Evolutionary conservation across 2,888 invertebrate genomes (phyloP), one percentile per base, ranked within the genome.

Genomic region (Lepidocyrtoides sp.): DNA sequence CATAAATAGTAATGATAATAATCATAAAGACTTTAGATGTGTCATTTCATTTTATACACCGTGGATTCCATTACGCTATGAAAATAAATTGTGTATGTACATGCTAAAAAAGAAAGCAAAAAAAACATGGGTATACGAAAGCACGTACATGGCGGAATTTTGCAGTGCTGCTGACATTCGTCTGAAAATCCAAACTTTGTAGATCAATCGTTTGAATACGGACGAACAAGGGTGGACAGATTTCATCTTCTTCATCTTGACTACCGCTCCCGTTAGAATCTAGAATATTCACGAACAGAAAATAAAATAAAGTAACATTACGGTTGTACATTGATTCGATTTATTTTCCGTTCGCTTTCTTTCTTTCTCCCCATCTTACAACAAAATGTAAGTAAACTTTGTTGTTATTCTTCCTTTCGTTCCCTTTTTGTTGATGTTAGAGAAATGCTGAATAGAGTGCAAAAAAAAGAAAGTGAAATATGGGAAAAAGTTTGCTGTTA

Each of bases 201-300:
- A 93, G 87, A 60, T 94, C 93, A 63, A 93, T 90, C 8, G 92
- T 93, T 69, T 94, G 94, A 79, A 94, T 93, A 8, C 91, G 90
- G 36, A 94, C 94, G 0, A 93, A 82, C 10, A 94, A 82, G 1
- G 94, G 93, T 41, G 92, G 91, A 26, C 77, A 72, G 23, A 91
- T 79, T 63, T 87, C 87, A 41, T 86, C 87, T 20, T 81, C 87
- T 10, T 79, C 87, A 66, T 88, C 81, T 23, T 69, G 66, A n/a
- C n/a, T n/a, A n/a, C n/a, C n/a, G 66, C 32, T 66, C 0, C 54
- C 20, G 5, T 4, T 17, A 17, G 69, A 51, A 54, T 72, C 72
- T 85, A 20, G 7, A 83, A 44, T 60, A 60, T 60, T 8, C 54
- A 60, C 17, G 12, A 32, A 77, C 2, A 36, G 36, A 36, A 17